Base-by-base conservation (phyloP, 1,140 invertebrate genomes). In the Eciton burchellii region DNA sequence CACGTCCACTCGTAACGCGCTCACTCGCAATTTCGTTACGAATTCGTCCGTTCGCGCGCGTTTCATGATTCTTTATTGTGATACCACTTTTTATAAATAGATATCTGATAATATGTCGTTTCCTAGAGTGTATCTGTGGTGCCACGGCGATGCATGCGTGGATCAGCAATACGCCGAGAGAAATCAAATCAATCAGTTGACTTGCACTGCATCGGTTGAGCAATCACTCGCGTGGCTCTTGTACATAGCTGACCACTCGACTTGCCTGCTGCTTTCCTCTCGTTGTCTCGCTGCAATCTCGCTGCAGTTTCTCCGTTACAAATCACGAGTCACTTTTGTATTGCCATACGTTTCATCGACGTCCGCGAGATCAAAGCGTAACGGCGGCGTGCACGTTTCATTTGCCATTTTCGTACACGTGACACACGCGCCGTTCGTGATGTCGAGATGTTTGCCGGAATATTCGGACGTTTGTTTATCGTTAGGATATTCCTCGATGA, bases 371-470 rank as follows among this genome's bases (percentile, higher is more conserved):
- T 52, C 3, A 29, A 49, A 63, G n/a, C 14, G 49, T 63, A 21
- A 73, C 21, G 5, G 29, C 29, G 19, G 1, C 35, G 21, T 16
- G 12, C 16, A 21, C 59, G 47, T 73, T 81, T 82, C 71, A 71
- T 86, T 77, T 86, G 84, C 52, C 63, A 83, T 71, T 86, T 82
- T 77, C 45, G 8, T 43, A 49, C 8, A 76, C 16, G 24, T 49
- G 11, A 54, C 62, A 35, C 6, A 35, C n/a, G n/a, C n/a, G n/a
- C n/a, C n/a, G n/a, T n/a, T n/a, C n/a, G n/a, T n/a, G n/a, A n/a
- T n/a, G n/a, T n/a, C n/a, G n/a, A n/a, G n/a, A n/a, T n/a, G n/a
- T n/a, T n/a, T n/a, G n/a, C n/a, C n/a, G n/a, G n/a, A n/a, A n/a
- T n/a, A n/a, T n/a, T n/a, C n/a, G n/a, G n/a, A 35, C 35, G 35